Base-by-base conservation (phyloP, 1,140 invertebrate species). In the Leptonema lineaticorne region DNA sequence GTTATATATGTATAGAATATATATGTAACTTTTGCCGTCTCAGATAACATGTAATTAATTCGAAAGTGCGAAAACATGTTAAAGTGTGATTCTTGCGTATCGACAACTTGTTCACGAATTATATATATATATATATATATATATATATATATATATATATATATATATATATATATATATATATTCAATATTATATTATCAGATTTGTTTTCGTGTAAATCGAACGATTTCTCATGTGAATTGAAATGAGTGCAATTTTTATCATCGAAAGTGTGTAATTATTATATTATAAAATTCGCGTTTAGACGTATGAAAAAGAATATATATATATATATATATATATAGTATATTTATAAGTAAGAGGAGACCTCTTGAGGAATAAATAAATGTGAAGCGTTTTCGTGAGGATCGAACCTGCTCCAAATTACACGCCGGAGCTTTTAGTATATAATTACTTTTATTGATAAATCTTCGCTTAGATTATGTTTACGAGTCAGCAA, bases 371-470 rank as follows among this genome's bases (percentile, higher is more conserved):
- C n/a, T n/a, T n/a, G n/a, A n/a, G n/a, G 33, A 62, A 62, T 62
- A 62, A 41, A 45, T 63, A 69, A 57, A 56, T 41, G n/a, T 11
- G 29, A 45, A 56, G 46, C 22, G 45, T 58, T 68, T 67, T 68
- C 65, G 65, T 70, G 69, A 67, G 64, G 58, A 63, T 67, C 16
- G 53, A 63, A 64, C 64, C 48, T 67, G 69, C 69, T 67, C 65
- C 37, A 67, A 70, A 70, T 70, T 70, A 69, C 57, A 70, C 45
- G 53, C 33, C 59, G 37, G 60, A 67, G 14, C 45, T 27, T 33
- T 62, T 67, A 30, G 48, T 41, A 41, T 67, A 53, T 67, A 67
- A 70, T 70, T 70, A 70, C 48, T 16, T 67, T 57, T 70, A 67
- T 70, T 70, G 69, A 70, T 59, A 59, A 59, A 59, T 37, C 57